Conservation (phyloP, 2,888 invertebrate genomes). For the Choristoneura rosaceana region DNA sequence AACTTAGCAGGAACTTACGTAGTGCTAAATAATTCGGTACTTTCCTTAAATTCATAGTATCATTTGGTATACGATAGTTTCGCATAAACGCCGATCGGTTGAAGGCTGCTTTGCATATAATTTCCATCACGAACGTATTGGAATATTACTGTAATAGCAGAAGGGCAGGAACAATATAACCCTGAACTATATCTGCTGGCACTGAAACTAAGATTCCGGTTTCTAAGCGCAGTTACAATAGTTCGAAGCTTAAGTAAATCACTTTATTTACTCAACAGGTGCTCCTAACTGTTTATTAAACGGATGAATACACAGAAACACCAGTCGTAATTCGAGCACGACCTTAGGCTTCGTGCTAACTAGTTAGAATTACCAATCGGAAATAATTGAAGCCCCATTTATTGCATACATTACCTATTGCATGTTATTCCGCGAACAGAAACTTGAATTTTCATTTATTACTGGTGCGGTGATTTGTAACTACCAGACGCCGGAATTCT, state of each 20-base stretch:
- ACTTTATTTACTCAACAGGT: constrained; percentile 39
- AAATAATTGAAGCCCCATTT: constrained; percentile 13
- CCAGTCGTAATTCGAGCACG: constrained; percentile 8
- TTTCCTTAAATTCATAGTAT: constrained; percentile 10
- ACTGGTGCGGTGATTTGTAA: neutral
- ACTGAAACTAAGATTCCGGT: constrained; percentile 26
- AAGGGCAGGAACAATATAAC: constrained; percentile 38
- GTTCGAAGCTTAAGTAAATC: constrained; percentile 27
- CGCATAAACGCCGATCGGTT: constrained; percentile 32
- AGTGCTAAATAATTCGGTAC: neutral
- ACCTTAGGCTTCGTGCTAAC: constrained; percentile 11
- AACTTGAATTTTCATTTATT: neutral
- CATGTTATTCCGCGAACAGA: neutral
- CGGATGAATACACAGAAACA: constrained; percentile 21
- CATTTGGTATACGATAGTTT: constrained; percentile 22
- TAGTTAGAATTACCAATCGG: constrained; percentile 1
- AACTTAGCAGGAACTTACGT: neutral
- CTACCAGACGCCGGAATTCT: too few species aligned
- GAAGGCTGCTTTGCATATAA: constrained; percentile 39
- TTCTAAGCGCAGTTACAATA: constrained; percentile 20
- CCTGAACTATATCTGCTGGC: constrained; percentile 4
- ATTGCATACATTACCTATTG: neutral
- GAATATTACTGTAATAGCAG: constrained; percentile 21
- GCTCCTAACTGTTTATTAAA: constrained; percentile 10
- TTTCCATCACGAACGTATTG: constrained; percentile 40